These are phyloP conservation scores for Brachystomella parvula DNA, from an alignment of 1,140 invertebrate genomes.

Conservation along the genomic window DNA sequence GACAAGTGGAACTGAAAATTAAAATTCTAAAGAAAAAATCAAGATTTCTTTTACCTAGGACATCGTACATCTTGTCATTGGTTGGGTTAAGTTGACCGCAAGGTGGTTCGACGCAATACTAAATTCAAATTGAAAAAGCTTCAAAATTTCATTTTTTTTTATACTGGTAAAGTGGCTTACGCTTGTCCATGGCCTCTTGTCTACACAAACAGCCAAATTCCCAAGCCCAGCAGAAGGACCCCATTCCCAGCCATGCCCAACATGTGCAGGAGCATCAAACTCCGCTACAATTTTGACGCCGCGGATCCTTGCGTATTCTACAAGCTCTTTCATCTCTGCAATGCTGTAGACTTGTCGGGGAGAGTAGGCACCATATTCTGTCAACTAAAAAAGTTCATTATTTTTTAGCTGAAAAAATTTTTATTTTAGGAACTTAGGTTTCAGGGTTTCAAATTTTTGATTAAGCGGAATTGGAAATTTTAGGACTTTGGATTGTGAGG, in stretches of 20 bases:
- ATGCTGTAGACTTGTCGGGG: constrained; percentile 60
- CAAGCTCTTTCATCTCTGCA: constrained; percentile 59
- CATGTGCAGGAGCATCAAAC: constrained; percentile 76
- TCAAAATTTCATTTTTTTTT: background rate
- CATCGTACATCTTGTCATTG: constrained; percentile 61
- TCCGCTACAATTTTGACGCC: constrained; percentile 72
- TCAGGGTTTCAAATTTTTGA: too few relatives aligned
- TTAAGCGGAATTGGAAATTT: too few relatives aligned
- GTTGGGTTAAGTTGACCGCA: constrained; percentile 77
- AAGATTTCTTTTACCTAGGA: constrained; percentile 49
- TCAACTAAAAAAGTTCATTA: constrained; percentile 48
- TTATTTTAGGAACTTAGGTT: too few relatives aligned
- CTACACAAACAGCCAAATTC: constrained; percentile 48
- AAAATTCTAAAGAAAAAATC: too few relatives aligned
- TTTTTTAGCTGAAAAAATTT: background rate
- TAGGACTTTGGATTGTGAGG: too few relatives aligned
- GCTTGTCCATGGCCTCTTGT: constrained; percentile 62
- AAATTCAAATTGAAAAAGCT: constrained; percentile 17
- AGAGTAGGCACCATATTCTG: constrained; percentile 63
- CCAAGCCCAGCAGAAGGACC: constrained; percentile 51
- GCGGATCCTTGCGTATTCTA: constrained; percentile 60
- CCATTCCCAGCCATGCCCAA: constrained; percentile 69
- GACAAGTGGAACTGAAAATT: too few relatives aligned
- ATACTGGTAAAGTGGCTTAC: constrained; percentile 6
- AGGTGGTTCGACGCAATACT: constrained; percentile 72